These are phyloP conservation scores for Zootoca vivipara DNA, from an alignment of 2,113 vertebrate genomes.

Conservation along the genomic window DNA sequence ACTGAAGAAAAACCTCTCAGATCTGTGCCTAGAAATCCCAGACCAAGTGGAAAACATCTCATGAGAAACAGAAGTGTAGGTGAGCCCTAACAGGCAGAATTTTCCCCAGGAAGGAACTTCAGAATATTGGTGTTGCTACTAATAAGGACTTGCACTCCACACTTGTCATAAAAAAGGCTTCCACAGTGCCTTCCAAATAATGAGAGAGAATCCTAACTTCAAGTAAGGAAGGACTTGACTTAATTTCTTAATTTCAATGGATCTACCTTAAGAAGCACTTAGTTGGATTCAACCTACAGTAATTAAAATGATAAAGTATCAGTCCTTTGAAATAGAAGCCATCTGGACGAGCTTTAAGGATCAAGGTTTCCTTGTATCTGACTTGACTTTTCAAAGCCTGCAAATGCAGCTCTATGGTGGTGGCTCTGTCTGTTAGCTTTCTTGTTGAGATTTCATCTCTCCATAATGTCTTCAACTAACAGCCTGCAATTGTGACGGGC, in stretches of 20 bases:
- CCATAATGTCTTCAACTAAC: slow-evolving; percentile 50
- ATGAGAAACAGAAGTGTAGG: too few species aligned
- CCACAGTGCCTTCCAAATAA: too few species aligned
- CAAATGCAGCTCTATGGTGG: slow-evolving; percentile 47
- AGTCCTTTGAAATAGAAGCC: not conserved
- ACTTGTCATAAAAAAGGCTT: too few species aligned
- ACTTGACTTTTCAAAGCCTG: slow-evolving; percentile 7
- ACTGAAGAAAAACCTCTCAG: too few species aligned
- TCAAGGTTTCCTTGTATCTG: not conserved
- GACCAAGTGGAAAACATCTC: too few species aligned
- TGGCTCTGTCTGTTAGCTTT: slow-evolving; percentile 58
- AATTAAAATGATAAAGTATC: not conserved
- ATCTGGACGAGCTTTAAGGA: not conserved
- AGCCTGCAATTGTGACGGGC: slow-evolving; percentile 55
- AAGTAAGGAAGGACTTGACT: too few species aligned
- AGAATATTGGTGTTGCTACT: not conserved
- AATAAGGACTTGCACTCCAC: not conserved
- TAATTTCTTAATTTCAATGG: too few species aligned
- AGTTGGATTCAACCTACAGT: not conserved
- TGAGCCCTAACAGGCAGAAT: not conserved
- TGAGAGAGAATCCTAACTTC: too few species aligned
- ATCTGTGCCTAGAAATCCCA: too few species aligned
- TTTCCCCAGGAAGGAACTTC: not conserved
- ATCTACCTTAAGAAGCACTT: too few species aligned
- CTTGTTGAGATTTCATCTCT: slow-evolving; percentile 67